Conservation (phyloP, 2,888 invertebrate genomes). For the Villa cingulata region DNA sequence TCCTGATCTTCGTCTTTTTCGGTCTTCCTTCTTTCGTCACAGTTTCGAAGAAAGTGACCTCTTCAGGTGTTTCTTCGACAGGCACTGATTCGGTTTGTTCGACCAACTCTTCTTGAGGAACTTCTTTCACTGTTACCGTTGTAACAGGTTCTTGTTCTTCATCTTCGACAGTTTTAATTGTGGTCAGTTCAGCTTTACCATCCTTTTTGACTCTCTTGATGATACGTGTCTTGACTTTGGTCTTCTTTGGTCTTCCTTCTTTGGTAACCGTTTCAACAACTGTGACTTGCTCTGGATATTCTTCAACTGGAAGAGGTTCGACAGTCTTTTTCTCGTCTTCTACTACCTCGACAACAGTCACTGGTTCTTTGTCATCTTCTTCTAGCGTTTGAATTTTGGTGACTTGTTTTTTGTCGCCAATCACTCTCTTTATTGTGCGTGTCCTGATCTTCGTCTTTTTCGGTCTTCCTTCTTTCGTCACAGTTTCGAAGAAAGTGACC, state of each 20-base stretch:
- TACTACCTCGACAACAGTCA: conserved; percentile 21
- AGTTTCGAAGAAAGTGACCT: conserved; percentile 9
- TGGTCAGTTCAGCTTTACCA: conserved; percentile 30
- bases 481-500: conserved; percentile 9
- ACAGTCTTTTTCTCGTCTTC: background rate
- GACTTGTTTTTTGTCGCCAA: conserved; percentile 20
- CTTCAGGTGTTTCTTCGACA: conserved; percentile 3
- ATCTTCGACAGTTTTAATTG: conserved; percentile 31
- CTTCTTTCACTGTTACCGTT: conserved; percentile 26
- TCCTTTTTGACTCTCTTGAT: conserved; percentile 16
- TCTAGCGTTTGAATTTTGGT: conserved; percentile 24
- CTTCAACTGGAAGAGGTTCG: background rate
- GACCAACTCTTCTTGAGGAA: conserved; percentile 14
- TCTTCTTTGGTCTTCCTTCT: conserved; percentile 27
- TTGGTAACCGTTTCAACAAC: conserved; percentile 15
- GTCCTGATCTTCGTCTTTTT: conserved; percentile 23
- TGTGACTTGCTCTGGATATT: conserved; percentile 21
- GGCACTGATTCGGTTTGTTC: conserved; percentile 1
- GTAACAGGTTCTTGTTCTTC: conserved; percentile 26
- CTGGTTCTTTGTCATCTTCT: conserved; percentile 25
- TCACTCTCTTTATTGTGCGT: conserved; percentile 19
- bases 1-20: conserved; percentile 22
- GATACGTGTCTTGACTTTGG: conserved; percentile 18
- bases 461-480: conserved; percentile 18
- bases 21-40: conserved; percentile 18